A percentile compares a stretch with the other conserved stretches of the same genome.
Conservation (phyloP, 2,113 vertebrate species). For the Mus musculus region GRCm39 chr5:63806001-63806500, state of each 20-base stretch:
- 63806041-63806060: background rate
- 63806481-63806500: fast-evolving
- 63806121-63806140: background rate
- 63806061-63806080: background rate
- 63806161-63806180: background rate
- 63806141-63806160: background rate
- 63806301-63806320: fast-evolving
- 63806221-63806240: fast-evolving
- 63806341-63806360: background rate
- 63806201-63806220: background rate
- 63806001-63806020: too few relatives aligned
- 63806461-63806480: fast-evolving
- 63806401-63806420: too few relatives aligned
- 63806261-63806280: background rate
- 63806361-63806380: background rate
- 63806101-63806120: background rate
- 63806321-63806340: background rate
- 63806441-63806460: background rate
- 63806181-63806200: background rate
- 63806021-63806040: background rate
- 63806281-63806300: background rate
- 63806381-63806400: fast-evolving
- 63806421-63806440: background rate
- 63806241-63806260: background rate
- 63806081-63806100: background rate